Percentiles rank a stretch among this genome's conserved stretches.
Conservation (phyloP, 2,113 vertebrate genomes). For the Ceuthmochares aereus region DNA sequence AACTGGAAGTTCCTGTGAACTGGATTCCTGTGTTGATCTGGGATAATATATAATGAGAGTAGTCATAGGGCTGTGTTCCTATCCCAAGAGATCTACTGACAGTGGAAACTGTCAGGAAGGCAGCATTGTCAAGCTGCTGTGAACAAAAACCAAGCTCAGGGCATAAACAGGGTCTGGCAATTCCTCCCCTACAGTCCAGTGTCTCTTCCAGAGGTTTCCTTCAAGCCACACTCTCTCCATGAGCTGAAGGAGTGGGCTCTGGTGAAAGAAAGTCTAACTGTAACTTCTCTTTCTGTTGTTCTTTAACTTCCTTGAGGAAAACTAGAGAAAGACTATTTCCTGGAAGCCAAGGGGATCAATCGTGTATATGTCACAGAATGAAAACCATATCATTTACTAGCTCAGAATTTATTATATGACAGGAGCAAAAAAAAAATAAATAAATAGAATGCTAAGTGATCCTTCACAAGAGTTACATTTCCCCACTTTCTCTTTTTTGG, state of each 20-base stretch:
- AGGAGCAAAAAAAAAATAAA: neutral
- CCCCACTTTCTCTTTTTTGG: neutral
- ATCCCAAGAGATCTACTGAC: neutral
- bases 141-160: neutral
- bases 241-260: neutral
- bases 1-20: neutral
- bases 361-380: neutral
- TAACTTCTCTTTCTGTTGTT: neutral
- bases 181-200: neutral
- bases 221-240: neutral
- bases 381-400: neutral
- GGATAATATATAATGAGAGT: conserved; percentile 16
- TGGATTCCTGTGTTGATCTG: neutral
- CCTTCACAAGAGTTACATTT: neutral
- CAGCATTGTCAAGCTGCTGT: neutral
- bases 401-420: neutral
- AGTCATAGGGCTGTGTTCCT: conserved; percentile 5
- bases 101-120: neutral
- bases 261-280: neutral
- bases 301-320: neutral
- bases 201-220: neutral
- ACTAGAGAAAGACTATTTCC: neutral
- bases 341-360: neutral
- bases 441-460: neutral
- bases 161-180: neutral